Conservation (phyloP, 92 coral and sea anemone species). For the Siderastrea siderea region DNA sequence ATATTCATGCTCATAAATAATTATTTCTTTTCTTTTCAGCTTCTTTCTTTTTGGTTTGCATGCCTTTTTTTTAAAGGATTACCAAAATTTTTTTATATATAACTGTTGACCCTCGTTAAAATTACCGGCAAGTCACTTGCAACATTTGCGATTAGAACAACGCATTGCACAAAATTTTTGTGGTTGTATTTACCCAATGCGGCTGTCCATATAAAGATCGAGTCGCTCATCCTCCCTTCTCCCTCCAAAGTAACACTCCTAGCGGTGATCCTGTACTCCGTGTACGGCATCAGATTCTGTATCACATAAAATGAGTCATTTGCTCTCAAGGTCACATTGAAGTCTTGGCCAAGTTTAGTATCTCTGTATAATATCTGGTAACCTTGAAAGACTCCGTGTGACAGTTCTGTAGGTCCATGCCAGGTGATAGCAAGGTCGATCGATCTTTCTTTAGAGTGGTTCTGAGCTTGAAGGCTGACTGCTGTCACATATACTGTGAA, state of each 20-base stretch:
- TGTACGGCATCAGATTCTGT: constrained; percentile 20
- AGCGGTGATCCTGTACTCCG: constrained; percentile 26
- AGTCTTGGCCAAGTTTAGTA: constrained; percentile 18
- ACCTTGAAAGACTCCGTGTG: constrained; percentile 47
- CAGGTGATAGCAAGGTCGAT: constrained; percentile 26
- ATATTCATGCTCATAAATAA: too few species aligned
- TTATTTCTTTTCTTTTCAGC: too few species aligned
- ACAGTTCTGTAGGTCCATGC: constrained; percentile 24
- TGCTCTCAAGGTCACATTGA: constrained; percentile 22
- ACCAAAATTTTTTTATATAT: too few species aligned
- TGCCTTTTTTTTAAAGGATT: too few species aligned
- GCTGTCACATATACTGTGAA: constrained; percentile 31
- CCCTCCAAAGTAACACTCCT: constrained; percentile 43
- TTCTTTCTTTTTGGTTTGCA: too few species aligned
- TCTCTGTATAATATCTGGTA: constrained; percentile 33
- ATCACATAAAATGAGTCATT: constrained; percentile 28
- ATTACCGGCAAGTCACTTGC: too few species aligned
- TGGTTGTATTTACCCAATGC: neutral
- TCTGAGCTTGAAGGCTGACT: constrained; percentile 31
- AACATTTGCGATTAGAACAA: neutral
- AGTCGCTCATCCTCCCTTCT: constrained; percentile 22
- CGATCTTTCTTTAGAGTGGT: neutral
- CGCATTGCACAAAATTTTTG: neutral
- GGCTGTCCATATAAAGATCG: constrained; percentile 37
- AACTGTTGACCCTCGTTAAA: too few species aligned